A percentile compares a stretch with the other conserved stretches of the same genome.
These are phyloP conservation scores for Aphis craccivora DNA, from an alignment of 1,140 invertebrate species.

Conservation along the genomic window DNA sequence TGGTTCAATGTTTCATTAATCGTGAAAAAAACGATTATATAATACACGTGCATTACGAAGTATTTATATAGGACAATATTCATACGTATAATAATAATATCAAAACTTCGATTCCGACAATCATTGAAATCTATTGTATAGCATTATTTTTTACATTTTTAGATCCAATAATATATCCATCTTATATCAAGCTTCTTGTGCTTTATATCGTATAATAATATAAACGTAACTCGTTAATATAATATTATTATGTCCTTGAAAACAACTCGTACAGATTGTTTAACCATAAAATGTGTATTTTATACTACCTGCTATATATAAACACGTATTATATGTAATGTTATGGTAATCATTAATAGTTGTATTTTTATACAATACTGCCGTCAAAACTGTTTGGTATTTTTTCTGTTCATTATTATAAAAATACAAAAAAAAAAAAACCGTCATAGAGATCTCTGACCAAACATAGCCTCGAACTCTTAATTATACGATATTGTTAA, in stretches of 20 bases:
- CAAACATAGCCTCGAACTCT: not conserved
- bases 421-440: not conserved
- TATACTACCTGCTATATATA: not conserved
- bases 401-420: not conserved
- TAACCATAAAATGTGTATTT: constrained; percentile 1
- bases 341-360: not conserved
- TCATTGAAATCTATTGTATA: not conserved
- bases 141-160: not conserved
- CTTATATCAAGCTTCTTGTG: not conserved
- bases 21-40: not conserved
- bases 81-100: not conserved
- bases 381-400: not conserved
- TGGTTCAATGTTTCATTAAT: not conserved
- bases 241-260: not conserved
- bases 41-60: not conserved
- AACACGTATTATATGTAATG: not conserved
- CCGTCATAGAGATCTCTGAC: not conserved
- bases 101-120: not conserved
- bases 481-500: not conserved
- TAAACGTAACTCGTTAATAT: not conserved
- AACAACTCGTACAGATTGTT: constrained; percentile 5
- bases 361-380: not conserved
- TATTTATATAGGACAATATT: not conserved
- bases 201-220: constrained; percentile 12
- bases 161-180: not conserved